Base-by-base conservation (phyloP, 2,888 invertebrate genomes). In the Microplitis manilae region DNA sequence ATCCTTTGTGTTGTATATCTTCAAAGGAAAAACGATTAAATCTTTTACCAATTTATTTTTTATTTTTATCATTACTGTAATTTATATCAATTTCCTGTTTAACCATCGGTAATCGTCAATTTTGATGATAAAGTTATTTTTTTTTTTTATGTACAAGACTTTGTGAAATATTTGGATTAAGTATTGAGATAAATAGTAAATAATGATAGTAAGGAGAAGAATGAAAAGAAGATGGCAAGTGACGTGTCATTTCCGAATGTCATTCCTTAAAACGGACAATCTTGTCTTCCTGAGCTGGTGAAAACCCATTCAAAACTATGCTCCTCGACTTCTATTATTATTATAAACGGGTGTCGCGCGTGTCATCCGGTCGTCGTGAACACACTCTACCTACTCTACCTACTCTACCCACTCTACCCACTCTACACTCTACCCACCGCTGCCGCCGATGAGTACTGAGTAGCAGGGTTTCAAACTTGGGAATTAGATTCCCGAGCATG, bases 161-260 rank as follows among this genome's bases (percentile, higher is more conserved):
- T 50, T 50, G 9, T 8, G 13, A 13, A 50, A 50, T 13, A 13
- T 50, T 50, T 50, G 1, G 50, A 50, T 50, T 8, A 50, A 50
- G 13, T 50, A 50, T 50, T 50, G 13, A 50, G 50, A 50, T 50
- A 50, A 50, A 13, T 2, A 13, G 30, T 61, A 15, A 30, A 30
- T 70, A 70, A 65, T 9, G 20, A 30, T 30, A 20, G 20, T 60
- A 61, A 5, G n/a, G 20, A 20, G 9, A 38, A n/a, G 30, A 74
- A 74, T 40, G 73, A 50, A 69, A 38, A 67, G 62, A 72, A 72
- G 72, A 41, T 62, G 62, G 20, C 64, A 41, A 64, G 72, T 77
- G 85, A 82, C 81, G 80, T 81, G 83, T 86, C 82, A 87, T 87
- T 87, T 86, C 85, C 86, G 85, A 85, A 83, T 83, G 83, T 82